Evolutionary conservation across 2,888 invertebrate species (phyloP).

Genomic region (Standfussiana lucernea): DNA sequence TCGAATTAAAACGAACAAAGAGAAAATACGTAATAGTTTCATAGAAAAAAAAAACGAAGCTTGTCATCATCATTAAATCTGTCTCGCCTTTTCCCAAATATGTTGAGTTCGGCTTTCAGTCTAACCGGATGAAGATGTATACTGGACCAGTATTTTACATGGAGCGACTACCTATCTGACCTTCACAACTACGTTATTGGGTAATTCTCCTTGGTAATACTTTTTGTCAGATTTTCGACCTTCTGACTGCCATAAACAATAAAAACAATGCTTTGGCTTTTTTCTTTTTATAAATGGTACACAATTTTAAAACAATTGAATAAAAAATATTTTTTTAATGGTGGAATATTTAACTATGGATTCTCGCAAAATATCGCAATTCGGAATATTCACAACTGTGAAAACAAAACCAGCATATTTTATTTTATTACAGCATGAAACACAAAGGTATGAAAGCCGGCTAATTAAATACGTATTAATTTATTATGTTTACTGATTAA

Average conservation of each 20-base stretch:
- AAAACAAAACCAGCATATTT: slow-evolving; percentile 22
- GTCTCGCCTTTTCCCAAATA: background rate
- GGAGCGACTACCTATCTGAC: background rate
- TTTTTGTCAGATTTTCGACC: background rate
- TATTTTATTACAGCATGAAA: slow-evolving; percentile 11
- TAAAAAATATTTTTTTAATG: background rate
- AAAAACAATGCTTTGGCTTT: no score
- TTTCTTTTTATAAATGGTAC: background rate
- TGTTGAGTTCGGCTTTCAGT: background rate
- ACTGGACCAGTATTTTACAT: background rate
- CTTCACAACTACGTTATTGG: background rate
- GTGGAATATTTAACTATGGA: slow-evolving; percentile 11
- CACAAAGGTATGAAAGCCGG: background rate
- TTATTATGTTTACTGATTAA: slow-evolving; percentile 7
- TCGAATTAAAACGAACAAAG: background rate
- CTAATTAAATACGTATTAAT: slow-evolving; percentile 11
- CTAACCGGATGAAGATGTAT: background rate
- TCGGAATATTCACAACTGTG: background rate
- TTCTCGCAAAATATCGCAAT: background rate
- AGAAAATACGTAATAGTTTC: background rate
- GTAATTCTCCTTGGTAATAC: background rate
- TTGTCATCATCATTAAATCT: background rate
- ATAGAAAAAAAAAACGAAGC: background rate
- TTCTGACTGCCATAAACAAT: background rate
- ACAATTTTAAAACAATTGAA: background rate